phyloP scores from a whole-genome alignment of 2,888 invertebrate species.

The Zaprionus obscuricornis region DNA sequence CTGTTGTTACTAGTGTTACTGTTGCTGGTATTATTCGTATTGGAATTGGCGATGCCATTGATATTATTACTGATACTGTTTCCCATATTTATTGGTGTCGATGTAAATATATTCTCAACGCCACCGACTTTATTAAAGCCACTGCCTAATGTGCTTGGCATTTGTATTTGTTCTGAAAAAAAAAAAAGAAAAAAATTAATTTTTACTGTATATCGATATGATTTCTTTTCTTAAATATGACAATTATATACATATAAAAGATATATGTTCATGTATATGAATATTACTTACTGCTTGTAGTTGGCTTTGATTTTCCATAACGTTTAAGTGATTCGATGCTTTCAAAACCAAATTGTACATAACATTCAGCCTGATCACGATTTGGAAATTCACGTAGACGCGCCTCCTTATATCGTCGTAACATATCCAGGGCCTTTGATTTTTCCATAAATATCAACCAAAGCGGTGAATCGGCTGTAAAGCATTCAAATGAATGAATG shows the following conservation, averaged over 20 bases:
- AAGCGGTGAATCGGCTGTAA: constrained; percentile 66
- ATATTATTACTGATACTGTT: constrained; percentile 12
- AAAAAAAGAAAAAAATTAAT: neutral
- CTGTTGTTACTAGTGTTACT: neutral
- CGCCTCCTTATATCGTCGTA: constrained; percentile 90
- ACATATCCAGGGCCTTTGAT: constrained; percentile 88
- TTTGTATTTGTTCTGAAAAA: constrained; percentile 46
- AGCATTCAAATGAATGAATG: constrained; percentile 15
- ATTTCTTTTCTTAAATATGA: neutral
- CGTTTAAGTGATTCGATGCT: constrained; percentile 80
- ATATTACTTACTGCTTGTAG: constrained; percentile 81
- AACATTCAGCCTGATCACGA: constrained; percentile 89
- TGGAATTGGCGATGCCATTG: neutral
- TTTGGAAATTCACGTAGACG: constrained; percentile 91
- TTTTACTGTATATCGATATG: neutral
- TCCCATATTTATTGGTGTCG: neutral
- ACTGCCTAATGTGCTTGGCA: constrained; percentile 8
- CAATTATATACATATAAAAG: neutral
- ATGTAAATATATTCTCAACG: neutral
- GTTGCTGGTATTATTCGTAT: neutral
- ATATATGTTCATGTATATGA: neutral
- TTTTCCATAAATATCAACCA: constrained; percentile 88
- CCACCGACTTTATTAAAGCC: constrained; percentile 19
- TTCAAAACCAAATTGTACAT: constrained; percentile 88
- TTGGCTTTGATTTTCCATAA: constrained; percentile 81